Conservation (phyloP, 2,888 invertebrate species). For the Drosophila vallismaia region DNA sequence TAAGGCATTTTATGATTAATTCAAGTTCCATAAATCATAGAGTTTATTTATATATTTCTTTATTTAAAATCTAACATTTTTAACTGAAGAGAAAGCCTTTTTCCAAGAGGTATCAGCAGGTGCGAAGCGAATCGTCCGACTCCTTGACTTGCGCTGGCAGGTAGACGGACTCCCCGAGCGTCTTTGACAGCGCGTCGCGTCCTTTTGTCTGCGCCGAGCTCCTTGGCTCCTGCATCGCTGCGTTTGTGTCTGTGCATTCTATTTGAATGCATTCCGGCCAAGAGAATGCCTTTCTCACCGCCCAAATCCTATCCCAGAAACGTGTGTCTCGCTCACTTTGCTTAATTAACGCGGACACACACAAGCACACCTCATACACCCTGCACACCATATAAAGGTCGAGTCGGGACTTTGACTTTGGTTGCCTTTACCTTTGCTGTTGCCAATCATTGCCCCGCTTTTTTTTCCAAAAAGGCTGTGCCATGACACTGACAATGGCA, state of each 20-base stretch:
- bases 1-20: background rate
- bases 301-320: conserved; percentile 26
- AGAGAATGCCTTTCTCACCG: conserved; percentile 20
- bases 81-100: background rate
- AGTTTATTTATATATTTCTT: background rate
- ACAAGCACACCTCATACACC: conserved; percentile 42
- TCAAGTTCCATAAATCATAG: background rate
- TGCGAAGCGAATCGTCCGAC: conserved; percentile 1
- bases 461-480: conserved; percentile 31
- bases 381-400: conserved; percentile 53
- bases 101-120: conserved; percentile 7
- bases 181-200: conserved; percentile 42
- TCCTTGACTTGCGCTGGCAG: conserved; percentile 42
- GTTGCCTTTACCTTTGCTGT: conserved; percentile 42
- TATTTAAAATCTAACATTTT: background rate
- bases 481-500: conserved; percentile 62
- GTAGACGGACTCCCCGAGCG: conserved; percentile 53
- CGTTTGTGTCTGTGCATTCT: conserved; percentile 63
- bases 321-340: conserved; percentile 78
- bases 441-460: conserved; percentile 75
- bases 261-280: conserved; percentile 65
- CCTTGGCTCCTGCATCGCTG: conserved; percentile 41
- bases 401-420: conserved; percentile 69
- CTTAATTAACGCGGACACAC: conserved; percentile 75
- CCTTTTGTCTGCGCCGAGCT: conserved; percentile 53